Evolutionary conservation across 1,140 invertebrate species (phyloP).

Genomic region (Drosophila kohkoa): DNA sequence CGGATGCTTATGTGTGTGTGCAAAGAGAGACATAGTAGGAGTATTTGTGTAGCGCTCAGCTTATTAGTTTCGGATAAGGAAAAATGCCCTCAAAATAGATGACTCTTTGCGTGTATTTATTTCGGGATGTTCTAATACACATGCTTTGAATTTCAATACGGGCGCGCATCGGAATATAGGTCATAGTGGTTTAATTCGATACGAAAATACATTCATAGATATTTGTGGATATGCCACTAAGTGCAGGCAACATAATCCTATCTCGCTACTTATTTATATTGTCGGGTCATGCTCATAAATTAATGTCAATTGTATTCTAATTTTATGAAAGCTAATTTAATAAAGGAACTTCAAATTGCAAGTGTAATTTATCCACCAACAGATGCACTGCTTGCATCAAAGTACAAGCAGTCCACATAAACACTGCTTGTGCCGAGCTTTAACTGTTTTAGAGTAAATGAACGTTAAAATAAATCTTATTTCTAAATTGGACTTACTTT

Average conservation of each 20-base stretch:
- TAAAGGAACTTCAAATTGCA: too few species aligned
- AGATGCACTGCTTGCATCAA: too few species aligned
- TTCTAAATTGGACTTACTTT: too few species aligned
- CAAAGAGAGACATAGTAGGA: conserved; percentile 18
- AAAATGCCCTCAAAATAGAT: conserved; percentile 65
- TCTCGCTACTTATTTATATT: neutral
- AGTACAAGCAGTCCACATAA: too few species aligned
- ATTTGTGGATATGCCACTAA: neutral
- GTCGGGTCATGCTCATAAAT: too few species aligned
- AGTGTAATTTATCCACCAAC: too few species aligned
- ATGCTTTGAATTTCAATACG: conserved; percentile 14
- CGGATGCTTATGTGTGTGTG: conserved; percentile 6
- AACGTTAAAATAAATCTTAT: too few species aligned
- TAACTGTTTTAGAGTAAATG: too few species aligned
- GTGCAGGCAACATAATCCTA: conserved; percentile 3
- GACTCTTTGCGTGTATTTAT: conserved; percentile 53
- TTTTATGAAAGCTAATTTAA: too few species aligned
- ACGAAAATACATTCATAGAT: conserved; percentile 32
- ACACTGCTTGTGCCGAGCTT: too few species aligned
- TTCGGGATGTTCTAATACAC: conserved; percentile 35
- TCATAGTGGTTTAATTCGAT: conserved; percentile 38
- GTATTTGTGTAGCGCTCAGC: conserved; percentile 39
- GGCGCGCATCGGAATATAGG: conserved; percentile 32
- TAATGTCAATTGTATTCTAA: too few species aligned
- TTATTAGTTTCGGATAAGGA: conserved; percentile 70